A percentile compares a stretch with the other conserved stretches of the same genome.
Conservation (phyloP, 2,797 vertebrate species). For the Amazona ochrocephala region DNA sequence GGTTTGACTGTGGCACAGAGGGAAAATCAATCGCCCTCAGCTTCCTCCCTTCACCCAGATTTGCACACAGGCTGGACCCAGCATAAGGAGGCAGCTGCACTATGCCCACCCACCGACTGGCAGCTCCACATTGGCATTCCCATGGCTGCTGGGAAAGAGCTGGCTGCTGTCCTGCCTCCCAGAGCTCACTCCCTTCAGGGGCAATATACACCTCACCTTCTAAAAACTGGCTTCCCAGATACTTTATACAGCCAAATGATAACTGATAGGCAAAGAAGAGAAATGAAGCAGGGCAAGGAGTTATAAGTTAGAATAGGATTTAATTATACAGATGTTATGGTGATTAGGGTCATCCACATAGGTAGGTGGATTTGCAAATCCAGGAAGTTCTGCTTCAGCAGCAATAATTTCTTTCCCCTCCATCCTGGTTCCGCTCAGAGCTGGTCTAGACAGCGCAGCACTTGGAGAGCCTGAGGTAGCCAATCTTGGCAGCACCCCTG, state of each 20-base stretch:
- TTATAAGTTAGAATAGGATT: conserved; percentile 30
- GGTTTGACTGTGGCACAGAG: not conserved
- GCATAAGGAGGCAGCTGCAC: not conserved
- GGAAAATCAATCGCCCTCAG: not conserved
- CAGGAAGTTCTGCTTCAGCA: conserved; percentile 22
- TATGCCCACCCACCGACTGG: conserved; percentile 59
- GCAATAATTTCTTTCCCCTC: conserved; percentile 1
- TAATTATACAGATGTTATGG: conserved; percentile 51
- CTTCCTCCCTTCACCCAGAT: not conserved
- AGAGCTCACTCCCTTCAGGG: conserved; percentile 25
- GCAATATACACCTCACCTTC: conserved; percentile 47
- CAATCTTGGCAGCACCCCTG: not conserved
- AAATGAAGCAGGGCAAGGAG: conserved; percentile 37
- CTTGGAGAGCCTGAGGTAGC: not conserved
- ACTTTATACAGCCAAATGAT: conserved; percentile 41
- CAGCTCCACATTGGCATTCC: conserved; percentile 37
- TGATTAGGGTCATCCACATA: conserved; percentile 42
- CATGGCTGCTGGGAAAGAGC: conserved; percentile 53
- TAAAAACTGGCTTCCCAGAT: conserved; percentile 37
- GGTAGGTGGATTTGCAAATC: conserved; percentile 45
- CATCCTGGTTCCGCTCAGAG: not conserved
- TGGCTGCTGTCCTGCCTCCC: conserved; percentile 50
- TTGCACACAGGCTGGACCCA: conserved; percentile 13
- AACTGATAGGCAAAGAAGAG: conserved; percentile 54
- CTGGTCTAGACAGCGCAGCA: not conserved